A percentile compares a stretch with the other conserved stretches of the same genome.
phyloP scores from a whole-genome alignment of 2,113 vertebrate species.

The Tamias sibiricus region DNA sequence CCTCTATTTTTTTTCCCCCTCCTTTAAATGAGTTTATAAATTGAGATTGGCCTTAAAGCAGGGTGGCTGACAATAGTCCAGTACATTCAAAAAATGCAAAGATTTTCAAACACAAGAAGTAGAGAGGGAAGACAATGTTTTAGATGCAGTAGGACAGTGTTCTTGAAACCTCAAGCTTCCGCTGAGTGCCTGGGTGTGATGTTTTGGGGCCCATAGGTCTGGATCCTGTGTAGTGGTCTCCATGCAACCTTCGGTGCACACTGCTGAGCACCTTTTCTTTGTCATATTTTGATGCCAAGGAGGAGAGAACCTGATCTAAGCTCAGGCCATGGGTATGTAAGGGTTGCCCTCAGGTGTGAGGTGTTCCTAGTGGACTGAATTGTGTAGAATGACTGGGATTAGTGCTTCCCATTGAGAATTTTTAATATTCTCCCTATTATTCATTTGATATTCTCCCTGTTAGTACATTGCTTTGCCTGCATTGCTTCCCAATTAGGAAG shows the following conservation, averaged over 20 bases:
- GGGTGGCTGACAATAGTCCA: background rate
- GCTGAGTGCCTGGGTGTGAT: background rate
- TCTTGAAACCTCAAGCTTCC: too few relatives aligned
- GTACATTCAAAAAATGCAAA: background rate
- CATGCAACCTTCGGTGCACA: fast-evolving
- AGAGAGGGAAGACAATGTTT: background rate
- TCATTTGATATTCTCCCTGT: too few relatives aligned
- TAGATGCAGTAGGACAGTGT: too few relatives aligned
- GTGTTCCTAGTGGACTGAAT: too few relatives aligned
- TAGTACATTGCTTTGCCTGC: background rate
- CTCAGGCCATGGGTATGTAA: background rate
- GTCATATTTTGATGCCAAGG: background rate
- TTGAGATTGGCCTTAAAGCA: background rate
- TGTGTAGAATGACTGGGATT: background rate
- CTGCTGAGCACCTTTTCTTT: background rate
- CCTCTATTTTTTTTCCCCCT: background rate
- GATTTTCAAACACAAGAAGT: background rate
- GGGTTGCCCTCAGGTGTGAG: background rate
- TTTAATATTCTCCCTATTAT: background rate
- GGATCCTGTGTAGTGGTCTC: fast-evolving
- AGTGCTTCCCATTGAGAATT: background rate
- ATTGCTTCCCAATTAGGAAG: background rate
- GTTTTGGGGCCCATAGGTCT: background rate
- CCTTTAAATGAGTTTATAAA: background rate
- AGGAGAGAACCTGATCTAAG: background rate